Base-by-base conservation (phyloP, 2,888 invertebrate species). In the Macropis europaea region DNA sequence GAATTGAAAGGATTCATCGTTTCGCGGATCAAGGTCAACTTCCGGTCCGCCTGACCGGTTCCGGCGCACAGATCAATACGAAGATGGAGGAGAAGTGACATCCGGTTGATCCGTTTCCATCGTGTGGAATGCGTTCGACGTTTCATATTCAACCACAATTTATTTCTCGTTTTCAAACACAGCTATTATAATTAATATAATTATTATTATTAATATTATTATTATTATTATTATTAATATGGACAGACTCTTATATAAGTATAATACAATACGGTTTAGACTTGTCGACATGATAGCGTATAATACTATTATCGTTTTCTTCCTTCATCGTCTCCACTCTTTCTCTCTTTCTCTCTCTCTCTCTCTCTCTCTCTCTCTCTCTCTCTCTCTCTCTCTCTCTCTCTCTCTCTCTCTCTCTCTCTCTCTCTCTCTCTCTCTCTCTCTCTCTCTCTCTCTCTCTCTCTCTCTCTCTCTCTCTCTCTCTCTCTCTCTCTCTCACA, bases 111-210 rank as follows among this genome's bases (percentile, higher is more conserved):
- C 4, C 22, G 22, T 30, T 48, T 22, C 40, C 40, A n/a, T n/a
- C n/a, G n/a, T n/a, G 22, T 11, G 24, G 11, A 30, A 17, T 62
- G 47, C 53, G 45, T 40, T 34, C 36, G 30, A 30, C 63, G 28
- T 71, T 75, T 90, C 89, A 89, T 90, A 90, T 89, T 90, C 90
- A 90, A 90, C 90, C 90, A 90, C 90, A 90, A 89, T 90, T 90
- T 90, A 90, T 90, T 90, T 90, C 88, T 89, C 89, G 89, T 89
- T 89, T 90, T 89, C 90, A 90, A 90, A 90, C 90, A 90, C 90
- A 90, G 88, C 89, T 89, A 89, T 90, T 89, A 89, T 90, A 89
- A 89, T 90, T 89, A 89, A 88, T 89, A 88, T 89, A 86, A 88
- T 90, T 87, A 89, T 90, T n/a, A n/a, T n/a, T n/a, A n/a, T n/a